phyloP scores from a whole-genome alignment of 2,888 invertebrate genomes.

The Apoda limacodes region DNA sequence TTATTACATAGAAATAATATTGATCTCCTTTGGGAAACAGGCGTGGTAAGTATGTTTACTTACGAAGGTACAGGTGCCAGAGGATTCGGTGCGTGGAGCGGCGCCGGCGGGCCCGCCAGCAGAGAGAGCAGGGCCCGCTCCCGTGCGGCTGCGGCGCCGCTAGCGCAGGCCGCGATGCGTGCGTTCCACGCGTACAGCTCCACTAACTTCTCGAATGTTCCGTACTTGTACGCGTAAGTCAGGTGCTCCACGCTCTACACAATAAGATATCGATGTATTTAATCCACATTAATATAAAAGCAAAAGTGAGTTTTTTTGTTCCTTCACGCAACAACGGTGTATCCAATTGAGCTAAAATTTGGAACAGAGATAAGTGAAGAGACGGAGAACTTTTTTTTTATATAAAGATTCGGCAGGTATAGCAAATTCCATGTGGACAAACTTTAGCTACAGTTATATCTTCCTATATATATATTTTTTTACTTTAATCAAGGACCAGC shows the following conservation, averaged over 20 bases:
- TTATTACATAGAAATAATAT: too few relatives aligned
- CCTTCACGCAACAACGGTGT: slow-evolving; percentile 1
- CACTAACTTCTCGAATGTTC: slow-evolving; percentile 91
- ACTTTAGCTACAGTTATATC: too few relatives aligned
- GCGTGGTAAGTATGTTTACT: too few relatives aligned
- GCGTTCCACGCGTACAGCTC: slow-evolving; percentile 90
- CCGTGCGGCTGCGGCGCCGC: slow-evolving; percentile 77
- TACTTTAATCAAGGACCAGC: too few relatives aligned
- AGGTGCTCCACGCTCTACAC: slow-evolving; percentile 89
- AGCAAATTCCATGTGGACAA: too few relatives aligned
- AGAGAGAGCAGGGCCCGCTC: slow-evolving; percentile 79
- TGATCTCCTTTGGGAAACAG: too few relatives aligned
- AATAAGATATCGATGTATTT: too few relatives aligned
- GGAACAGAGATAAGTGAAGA: too few relatives aligned
- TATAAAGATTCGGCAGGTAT: too few relatives aligned
- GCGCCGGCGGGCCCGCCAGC: slow-evolving; percentile 33
- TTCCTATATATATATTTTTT: too few relatives aligned
- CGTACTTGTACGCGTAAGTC: slow-evolving; percentile 93
- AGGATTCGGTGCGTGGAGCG: slow-evolving; percentile 30
- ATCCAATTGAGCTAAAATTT: too few relatives aligned
- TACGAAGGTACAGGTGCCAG: slow-evolving; percentile 26
- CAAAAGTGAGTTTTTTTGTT: background rate
- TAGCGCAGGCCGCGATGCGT: slow-evolving; percentile 83
- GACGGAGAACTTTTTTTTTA: too few relatives aligned
- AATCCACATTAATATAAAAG: background rate